phyloP scores from a whole-genome alignment of 1,140 invertebrate species.

The Lerema accius region DNA sequence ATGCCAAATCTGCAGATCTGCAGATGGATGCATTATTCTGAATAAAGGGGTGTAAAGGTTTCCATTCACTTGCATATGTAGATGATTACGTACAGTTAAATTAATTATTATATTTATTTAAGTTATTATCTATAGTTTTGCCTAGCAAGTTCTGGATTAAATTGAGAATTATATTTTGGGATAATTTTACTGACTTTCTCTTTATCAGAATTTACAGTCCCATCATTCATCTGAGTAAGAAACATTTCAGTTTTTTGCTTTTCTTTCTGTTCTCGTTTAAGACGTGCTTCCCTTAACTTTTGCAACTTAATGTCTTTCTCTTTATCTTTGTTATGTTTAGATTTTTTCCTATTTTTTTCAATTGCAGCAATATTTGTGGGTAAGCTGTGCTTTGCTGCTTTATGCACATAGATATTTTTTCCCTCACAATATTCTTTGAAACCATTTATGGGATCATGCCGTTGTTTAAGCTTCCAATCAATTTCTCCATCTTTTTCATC shows the following conservation, averaged over 20 bases:
- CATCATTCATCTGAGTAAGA: slow-evolving; percentile 86
- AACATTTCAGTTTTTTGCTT: slow-evolving; percentile 87
- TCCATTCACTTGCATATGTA: no score
- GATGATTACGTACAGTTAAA: no score
- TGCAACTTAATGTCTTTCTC: slow-evolving; percentile 85
- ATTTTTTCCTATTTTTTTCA: slow-evolving; percentile 75
- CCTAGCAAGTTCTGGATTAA: slow-evolving; percentile 93
- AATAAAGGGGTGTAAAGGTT: no score
- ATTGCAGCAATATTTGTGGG: slow-evolving; percentile 54
- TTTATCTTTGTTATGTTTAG: slow-evolving; percentile 66
- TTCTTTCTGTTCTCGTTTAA: slow-evolving; percentile 91
- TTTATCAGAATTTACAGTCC: slow-evolving; percentile 50
- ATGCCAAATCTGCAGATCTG: no score
- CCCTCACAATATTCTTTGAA: slow-evolving; percentile 83
- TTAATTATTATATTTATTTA: no score
- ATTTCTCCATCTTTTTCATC: slow-evolving; percentile 83
- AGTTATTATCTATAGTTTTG: slow-evolving; percentile 86
- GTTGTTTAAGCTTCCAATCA: slow-evolving; percentile 84
- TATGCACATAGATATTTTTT: slow-evolving; percentile 34
- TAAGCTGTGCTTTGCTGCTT: slow-evolving; percentile 43
- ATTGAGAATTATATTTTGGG: slow-evolving; percentile 96
- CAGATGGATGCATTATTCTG: no score
- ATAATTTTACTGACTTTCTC: slow-evolving; percentile 70
- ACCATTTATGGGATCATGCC: slow-evolving; percentile 89
- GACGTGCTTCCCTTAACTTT: slow-evolving; percentile 89